A percentile compares a stretch with the other conserved stretches of the same genome.
Conservation (phyloP, 2,797 vertebrate species). For the Microtus obscurus region DNA sequence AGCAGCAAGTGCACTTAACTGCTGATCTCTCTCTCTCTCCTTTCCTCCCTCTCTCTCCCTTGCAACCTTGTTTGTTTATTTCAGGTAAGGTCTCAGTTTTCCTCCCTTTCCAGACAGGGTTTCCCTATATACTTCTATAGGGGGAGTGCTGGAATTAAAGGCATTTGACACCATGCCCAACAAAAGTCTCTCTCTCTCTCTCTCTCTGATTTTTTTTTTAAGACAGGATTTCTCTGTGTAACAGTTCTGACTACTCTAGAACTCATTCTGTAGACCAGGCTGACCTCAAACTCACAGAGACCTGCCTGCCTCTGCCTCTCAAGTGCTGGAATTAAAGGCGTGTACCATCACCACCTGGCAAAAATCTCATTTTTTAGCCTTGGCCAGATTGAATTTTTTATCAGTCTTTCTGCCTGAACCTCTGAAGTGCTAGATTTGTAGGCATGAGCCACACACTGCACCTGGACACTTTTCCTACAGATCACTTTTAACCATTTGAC, state of each 20-base stretch:
- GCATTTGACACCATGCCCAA: background rate
- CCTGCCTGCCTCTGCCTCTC: background rate
- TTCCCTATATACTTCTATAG: background rate
- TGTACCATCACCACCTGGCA: background rate
- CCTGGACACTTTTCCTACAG: background rate
- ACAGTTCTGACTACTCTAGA: background rate
- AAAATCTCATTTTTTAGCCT: background rate
- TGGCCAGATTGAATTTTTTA: background rate
- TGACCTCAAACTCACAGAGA: background rate
- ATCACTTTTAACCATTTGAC: slow-evolving; percentile 4
- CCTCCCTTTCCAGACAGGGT: background rate
- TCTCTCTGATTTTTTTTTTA: background rate
- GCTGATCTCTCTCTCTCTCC: background rate
- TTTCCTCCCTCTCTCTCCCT: background rate
- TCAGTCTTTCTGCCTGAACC: background rate
- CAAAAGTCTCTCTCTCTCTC: background rate
- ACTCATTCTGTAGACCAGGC: background rate
- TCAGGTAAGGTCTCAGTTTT: background rate
- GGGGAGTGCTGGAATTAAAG: background rate
- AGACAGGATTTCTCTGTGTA: background rate
- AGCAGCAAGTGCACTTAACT: background rate
- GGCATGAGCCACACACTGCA: background rate
- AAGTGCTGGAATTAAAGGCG: background rate
- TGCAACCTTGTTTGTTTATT: background rate
- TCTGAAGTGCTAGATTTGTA: background rate